phyloP scores from a whole-genome alignment of 1,140 invertebrate genomes.

The Caenorhabditis inopinata region DNA sequence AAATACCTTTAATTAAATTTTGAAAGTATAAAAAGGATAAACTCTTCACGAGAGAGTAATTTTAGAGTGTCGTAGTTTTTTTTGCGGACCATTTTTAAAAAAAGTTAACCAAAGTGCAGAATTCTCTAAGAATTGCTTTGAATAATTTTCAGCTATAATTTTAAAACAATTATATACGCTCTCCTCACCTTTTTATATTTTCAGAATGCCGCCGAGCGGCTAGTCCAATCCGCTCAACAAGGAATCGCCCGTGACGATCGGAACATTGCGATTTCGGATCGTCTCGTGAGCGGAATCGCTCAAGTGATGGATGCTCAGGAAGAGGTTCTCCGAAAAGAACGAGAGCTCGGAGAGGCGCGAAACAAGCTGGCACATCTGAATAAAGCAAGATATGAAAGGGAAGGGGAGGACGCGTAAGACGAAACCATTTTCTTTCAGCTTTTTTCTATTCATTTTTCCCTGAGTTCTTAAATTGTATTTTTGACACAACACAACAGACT shows the following conservation, averaged over 20 bases:
- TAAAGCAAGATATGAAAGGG: constrained; percentile 68
- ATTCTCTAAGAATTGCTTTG: no score
- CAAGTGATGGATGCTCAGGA: constrained; percentile 69
- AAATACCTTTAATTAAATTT: no score
- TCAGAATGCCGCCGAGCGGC: constrained; percentile 88
- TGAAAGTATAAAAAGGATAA: no score
- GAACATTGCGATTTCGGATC: constrained; percentile 81
- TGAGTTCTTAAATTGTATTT: no score
- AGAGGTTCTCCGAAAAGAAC: constrained; percentile 86
- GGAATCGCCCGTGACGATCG: constrained; percentile 87
- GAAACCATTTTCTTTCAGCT: neutral
- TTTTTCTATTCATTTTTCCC: neutral
- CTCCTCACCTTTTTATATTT: neutral
- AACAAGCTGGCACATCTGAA: constrained; percentile 75
- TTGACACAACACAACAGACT: no score
- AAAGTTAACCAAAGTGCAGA: no score
- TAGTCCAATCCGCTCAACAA: constrained; percentile 89
- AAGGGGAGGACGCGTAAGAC: constrained; percentile 45
- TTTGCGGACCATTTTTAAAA: no score
- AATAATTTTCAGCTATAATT: no score
- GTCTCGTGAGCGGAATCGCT: constrained; percentile 81
- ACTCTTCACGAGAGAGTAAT: no score
- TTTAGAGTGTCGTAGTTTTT: no score
- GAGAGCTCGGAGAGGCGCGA: constrained; percentile 86
- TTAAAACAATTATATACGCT: no score